These are phyloP conservation scores for Ganaspis brasiliensis DNA, from an alignment of 2,888 invertebrate genomes.

Conservation along the genomic window DNA sequence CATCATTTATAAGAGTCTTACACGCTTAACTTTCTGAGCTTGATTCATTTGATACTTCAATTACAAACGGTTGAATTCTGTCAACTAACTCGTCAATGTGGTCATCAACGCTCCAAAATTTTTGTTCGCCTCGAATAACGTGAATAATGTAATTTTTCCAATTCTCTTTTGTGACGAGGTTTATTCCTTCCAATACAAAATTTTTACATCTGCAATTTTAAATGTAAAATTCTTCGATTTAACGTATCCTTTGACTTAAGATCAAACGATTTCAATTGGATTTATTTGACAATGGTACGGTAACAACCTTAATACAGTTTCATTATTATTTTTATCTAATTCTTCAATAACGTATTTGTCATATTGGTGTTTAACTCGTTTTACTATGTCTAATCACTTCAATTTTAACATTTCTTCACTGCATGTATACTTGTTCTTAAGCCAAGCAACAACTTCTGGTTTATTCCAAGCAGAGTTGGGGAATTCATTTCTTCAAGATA, in stretches of 20 bases:
- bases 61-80: no score
- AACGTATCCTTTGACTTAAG: background rate
- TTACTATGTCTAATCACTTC: background rate
- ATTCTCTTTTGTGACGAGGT: no score
- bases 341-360: background rate
- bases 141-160: no score
- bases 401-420: background rate
- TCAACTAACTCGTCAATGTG: no score
- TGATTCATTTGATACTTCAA: no score
- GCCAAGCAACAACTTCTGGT: background rate
- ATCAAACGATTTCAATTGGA: background rate
- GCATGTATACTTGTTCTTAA: background rate
- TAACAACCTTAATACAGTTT: background rate
- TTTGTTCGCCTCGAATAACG: no score
- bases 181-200: no score
- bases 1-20: no score
- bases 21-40: no score
- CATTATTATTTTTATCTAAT: background rate
- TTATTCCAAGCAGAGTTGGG: background rate
- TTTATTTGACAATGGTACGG: background rate
- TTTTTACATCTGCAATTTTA: no score
- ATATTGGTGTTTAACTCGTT: background rate
- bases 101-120: no score
- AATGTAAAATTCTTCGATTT: no score
- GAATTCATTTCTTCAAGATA: background rate